Evolutionary conservation across 2,888 invertebrate species (phyloP), one percentile per base, ranked within the genome.

Genomic region (Megaustenia siamemsis): DNA sequence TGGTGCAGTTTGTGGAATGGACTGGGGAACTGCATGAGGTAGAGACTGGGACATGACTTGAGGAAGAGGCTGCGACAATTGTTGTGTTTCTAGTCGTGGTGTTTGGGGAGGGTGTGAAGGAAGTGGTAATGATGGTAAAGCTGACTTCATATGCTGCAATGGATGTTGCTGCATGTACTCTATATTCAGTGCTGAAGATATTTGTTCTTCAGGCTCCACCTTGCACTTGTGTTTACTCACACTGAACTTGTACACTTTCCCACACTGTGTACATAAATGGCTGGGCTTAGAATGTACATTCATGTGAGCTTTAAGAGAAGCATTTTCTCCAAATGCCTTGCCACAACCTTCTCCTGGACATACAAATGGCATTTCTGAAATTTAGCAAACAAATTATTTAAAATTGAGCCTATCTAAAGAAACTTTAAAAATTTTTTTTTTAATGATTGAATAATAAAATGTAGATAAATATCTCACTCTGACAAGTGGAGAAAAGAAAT

Each of bases 261-360:
- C 84, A 79, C 84, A 84, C 32, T 84, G 78, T 10, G 77, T 84
- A 28, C 84, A 84, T 21, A 84, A 45, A 53, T 84, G 79, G 28
- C 73, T 73, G 35, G 84, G 77, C 45, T 79, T 84, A 18, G 40
- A 43, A 56, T 84, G 84, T 15, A 56, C 43, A 49, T 56, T 79
- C 56, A 45, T 66, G 69, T 84, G 84, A 49, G 79, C 77, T 63
- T 63, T 84, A 1, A 84, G 38, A 24, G 69, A 69, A 38, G 32
- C 38, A 45, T 1, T 43, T 6, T 84, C 84, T 35, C 79, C 56
- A 49, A 84, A 84, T 43, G 49, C 53, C 49, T 84, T 84, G 18
- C 56, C 79, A 63, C 84, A 84, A 32, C 73, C 79, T 35, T 69
- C 79, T 53, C 73, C 84, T 84, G 69, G 35, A 49, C 84, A 84